phyloP scores from a whole-genome alignment of 2,797 vertebrate genomes.

The Leptoclinus maculatus region DNA sequence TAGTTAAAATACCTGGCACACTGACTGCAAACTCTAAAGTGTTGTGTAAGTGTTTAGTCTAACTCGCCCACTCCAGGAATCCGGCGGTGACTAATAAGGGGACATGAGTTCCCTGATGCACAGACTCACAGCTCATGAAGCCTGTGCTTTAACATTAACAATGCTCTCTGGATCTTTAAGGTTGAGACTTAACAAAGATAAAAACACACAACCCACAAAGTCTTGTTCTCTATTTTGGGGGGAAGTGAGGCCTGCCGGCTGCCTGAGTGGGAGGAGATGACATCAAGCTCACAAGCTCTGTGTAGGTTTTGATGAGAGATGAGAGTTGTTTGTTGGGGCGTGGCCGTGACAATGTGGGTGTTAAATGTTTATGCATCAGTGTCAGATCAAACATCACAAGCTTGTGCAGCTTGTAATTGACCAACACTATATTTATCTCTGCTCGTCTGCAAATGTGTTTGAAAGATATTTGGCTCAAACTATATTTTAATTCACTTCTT shows the following conservation, averaged over 20 bases:
- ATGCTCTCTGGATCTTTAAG: constrained; percentile 25
- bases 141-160: constrained; percentile 16
- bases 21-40: not conserved
- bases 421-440: constrained; percentile 39
- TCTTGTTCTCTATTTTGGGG: constrained; percentile 17
- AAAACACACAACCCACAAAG: constrained; percentile 41
- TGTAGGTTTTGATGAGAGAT: constrained; percentile 60
- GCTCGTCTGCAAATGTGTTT: constrained; percentile 36
- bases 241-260: constrained; percentile 33
- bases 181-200: constrained; percentile 33
- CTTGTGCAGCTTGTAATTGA: constrained; percentile 48
- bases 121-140: constrained; percentile 14
- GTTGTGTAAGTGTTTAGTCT: constrained; percentile 31
- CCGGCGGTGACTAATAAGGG: not conserved
- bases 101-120: constrained; percentile 4
- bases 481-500: constrained; percentile 17
- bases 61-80: constrained; percentile 15
- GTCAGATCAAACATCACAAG: constrained; percentile 51
- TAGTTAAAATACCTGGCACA: not conserved
- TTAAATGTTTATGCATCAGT: constrained; percentile 56
- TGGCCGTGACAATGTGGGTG: constrained; percentile 60
- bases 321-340: constrained; percentile 27
- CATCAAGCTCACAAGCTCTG: constrained; percentile 26
- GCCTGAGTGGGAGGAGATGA: constrained; percentile 54
- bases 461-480: constrained; percentile 10